Evolutionary conservation across 2,888 invertebrate species (phyloP), one percentile per base, ranked within the genome.

Genomic region (Xestia c-nigrum): DNA sequence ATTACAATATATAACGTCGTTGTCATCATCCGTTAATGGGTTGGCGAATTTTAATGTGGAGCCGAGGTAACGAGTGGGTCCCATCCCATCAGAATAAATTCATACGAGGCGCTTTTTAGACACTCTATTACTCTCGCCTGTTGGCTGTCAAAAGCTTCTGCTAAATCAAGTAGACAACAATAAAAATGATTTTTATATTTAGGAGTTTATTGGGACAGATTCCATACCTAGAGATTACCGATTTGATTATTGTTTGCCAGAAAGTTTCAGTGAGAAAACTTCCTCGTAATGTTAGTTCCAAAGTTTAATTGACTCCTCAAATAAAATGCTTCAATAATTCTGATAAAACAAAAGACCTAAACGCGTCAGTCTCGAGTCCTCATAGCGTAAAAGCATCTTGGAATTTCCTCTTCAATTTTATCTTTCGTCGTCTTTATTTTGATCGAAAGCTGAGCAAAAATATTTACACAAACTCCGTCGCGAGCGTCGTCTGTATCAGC

Each of bases 41-140:
- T 87, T 87, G 83, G 89, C 86, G 89, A 90, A 89, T 90, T 90
- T 90, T 90, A 89, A 90, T 88, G 90, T 78, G 78, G 59, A 69
- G 77, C 72, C 70, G 81, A 88, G 83, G 88, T 74, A 73, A 68
- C 80, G 78, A 77, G 70, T 81, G 69, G 78, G 31, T 46, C 69
- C 74, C 78, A 72, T 85, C 78, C 74, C 78, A 72, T 85, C 78
- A 78, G 88, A 87, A 87, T 87, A 87, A 85, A 87, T 89, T 87
- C 78, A 75, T 81, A 50, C 76, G 81, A 63, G 77, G 88, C 79
- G 68, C 59, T 85, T 86, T 87, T 88, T 81, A 78, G 79, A 80
- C 70, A 74, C 75, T 73, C 72, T 75, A 74, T 80, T 86, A 86
- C 78, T 80, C 67, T 74, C 70, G 70, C 80, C 55, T 74, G 63